Conservation (phyloP, 2,113 vertebrate genomes). For the Salvator merianae region DNA sequence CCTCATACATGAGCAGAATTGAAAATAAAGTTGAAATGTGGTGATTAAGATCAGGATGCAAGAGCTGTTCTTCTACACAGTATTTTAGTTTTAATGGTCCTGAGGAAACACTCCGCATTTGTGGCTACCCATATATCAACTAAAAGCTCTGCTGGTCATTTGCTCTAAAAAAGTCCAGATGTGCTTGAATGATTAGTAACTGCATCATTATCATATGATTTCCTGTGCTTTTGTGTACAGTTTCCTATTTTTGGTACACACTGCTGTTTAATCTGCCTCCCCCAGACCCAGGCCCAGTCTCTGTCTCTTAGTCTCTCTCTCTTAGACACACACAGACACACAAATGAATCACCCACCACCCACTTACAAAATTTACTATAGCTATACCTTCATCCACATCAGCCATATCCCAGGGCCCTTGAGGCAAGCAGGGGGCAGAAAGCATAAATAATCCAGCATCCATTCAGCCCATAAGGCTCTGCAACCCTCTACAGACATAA, state of each 20-base stretch:
- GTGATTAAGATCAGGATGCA: not conserved
- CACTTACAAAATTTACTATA: not conserved
- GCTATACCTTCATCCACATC: not conserved
- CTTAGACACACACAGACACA: not conserved
- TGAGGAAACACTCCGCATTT: not conserved
- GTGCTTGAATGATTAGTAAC: not conserved
- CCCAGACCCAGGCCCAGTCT: too few species aligned
- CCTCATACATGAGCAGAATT: not conserved
- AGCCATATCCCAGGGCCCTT: too few species aligned
- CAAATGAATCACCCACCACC: not conserved
- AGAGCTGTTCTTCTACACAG: not conserved
- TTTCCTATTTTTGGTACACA: not conserved
- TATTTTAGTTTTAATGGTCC: not conserved
- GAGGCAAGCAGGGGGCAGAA: too few species aligned
- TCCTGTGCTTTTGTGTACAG: constrained; percentile 1
- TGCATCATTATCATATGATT: not conserved
- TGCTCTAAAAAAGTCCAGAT: constrained; percentile 5
- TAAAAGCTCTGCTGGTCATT: not conserved
- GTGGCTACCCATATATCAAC: not conserved
- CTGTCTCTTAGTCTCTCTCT: not conserved
- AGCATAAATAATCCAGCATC: too few species aligned
- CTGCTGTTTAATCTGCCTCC: not conserved
- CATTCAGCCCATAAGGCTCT: too few species aligned
- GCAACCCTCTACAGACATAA: too few species aligned
- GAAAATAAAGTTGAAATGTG: not conserved